Evolutionary conservation across 35 echinoderm and acorn worm genomes (phyloP), one percentile per base, ranked within the genome.

Genomic region (Patiria miniata): DNA sequence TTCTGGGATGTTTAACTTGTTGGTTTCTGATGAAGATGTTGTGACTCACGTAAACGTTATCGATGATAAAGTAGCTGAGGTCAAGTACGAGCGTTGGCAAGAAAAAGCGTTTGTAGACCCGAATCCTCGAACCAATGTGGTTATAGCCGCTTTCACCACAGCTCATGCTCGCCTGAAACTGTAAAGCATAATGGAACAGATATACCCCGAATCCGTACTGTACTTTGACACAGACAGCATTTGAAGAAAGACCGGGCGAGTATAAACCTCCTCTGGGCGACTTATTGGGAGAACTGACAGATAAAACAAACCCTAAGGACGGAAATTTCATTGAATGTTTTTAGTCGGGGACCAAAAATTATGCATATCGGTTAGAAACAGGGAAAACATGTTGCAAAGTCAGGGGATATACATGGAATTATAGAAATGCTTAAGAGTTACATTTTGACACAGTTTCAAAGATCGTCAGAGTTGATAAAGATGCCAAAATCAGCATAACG

Each of bases 141-240:
- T 88, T 1, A 87, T 91, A 54, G 78, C 86, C 1, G 86, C 84
- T 1, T 88, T 84, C 56, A 97, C 90, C 1, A 96, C 90, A 39
- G 47, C 84, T 9, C 69, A 87, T 21, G 94, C 94, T 1, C 22
- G 90, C 15, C 40, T 97, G n/a, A 93, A 92, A 51, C 40, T 97
- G 17, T 93, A 97, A 19, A 69, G 81, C 36, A 37, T 92, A 4
- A 10, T 84, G 7, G 87, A 97, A 58, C 40, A 60, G 16, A 52
- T 95, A 22, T 52, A 83, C n/a, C n/a, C n/a, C 10, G 83, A 86
- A 17, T 36, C 37, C 8, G 68, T 90, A 0, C 44, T 97, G 7
- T 93, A 97, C 38, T 83, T 86, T 79, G 94, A 97, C 68, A 90
- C 90, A 1, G 94, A 96, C 17, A 89, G 80, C 92, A 12, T 92